Evolutionary conservation across 2,797 vertebrate genomes (phyloP), one percentile per base, ranked within the genome.

Genomic region (Tapera naevia): DNA sequence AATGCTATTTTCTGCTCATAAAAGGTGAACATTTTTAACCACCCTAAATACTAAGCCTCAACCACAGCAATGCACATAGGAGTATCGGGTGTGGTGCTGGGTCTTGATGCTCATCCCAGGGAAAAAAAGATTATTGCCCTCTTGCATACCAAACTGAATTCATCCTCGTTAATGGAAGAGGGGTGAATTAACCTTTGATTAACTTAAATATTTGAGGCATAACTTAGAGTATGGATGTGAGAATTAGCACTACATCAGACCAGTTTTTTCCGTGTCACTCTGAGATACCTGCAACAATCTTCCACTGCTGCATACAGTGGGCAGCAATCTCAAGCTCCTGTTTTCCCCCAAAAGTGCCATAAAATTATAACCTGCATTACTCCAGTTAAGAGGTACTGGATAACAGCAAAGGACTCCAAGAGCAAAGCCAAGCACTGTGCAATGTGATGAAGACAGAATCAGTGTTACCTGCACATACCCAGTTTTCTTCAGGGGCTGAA

Each of bases 311-410:
- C 11, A 1, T 24, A 24, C 3, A 24, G n/a, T 28, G 51, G 51
- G 51, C 51, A 53, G 51, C 27, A 53, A 53, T 28, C 51, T 64
- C 1, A 0, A 60, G 18, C 30, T 74, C 71, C 23, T 11, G 4
- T 30, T 56, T 79, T 5, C 2, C 13, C 7, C 18, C 0, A 0
- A 23, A 30, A 62, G 12, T 12, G 11, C 46, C 46, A 9, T 21
- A 80, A 22, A 35, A 65, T 81, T 22, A 45, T 24, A 18, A 45
- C 11, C 32, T 28, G 16, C 27, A 17, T 35, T 61, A 46, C 23
- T 50, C 22, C 32, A 53, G 11, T 18, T 70, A 64, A 41, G 7
- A 43, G 45, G 13, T 22, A 28, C 2, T 51, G 45, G 80, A 32
- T 37, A 70, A 83, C 9, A 25, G 24, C 74, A 23, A 24, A 86